Conservation (phyloP, 2,797 vertebrate genomes). For the Delichon dasypus region DNA sequence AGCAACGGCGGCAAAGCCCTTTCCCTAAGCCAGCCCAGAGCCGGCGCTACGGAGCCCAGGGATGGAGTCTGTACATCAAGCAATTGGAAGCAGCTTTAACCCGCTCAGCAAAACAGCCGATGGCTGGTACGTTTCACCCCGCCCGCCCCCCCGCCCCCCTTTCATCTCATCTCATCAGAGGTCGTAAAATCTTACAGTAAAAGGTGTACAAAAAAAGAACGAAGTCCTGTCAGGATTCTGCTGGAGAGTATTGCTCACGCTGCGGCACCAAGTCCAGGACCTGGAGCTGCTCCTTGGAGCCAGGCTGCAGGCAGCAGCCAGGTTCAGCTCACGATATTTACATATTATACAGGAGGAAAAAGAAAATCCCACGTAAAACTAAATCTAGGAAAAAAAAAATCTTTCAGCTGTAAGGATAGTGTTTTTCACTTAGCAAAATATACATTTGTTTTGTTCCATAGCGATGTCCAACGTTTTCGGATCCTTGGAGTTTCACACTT, state of each 20-base stretch:
- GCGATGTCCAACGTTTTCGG: conserved; percentile 74
- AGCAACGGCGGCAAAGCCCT: conserved; percentile 52
- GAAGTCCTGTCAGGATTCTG: conserved; percentile 73
- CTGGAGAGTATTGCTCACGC: conserved; percentile 77
- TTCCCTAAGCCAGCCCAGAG: conserved; percentile 37
- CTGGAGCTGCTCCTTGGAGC: conserved; percentile 65
- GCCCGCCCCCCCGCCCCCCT: neutral
- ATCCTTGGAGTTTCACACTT: conserved; percentile 76
- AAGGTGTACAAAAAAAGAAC: conserved; percentile 78
- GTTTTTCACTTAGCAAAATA: conserved; percentile 91
- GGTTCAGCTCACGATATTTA: conserved; percentile 87
- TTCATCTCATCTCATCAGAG: conserved; percentile 60
- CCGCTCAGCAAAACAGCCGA: conserved; percentile 48
- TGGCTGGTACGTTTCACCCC: neutral
- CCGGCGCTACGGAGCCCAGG: conserved; percentile 28
- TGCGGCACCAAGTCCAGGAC: conserved; percentile 68
- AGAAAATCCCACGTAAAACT: conserved; percentile 73
- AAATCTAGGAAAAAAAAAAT: conserved; percentile 80
- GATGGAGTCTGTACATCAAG: conserved; percentile 67
- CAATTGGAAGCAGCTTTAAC: conserved; percentile 63
- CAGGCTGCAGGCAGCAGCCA: conserved; percentile 57
- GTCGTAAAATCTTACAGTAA: conserved; percentile 80
- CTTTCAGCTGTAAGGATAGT: conserved; percentile 84
- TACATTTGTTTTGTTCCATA: conserved; percentile 89
- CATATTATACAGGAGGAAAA: conserved; percentile 94